These are phyloP conservation scores for Plutella xylostella DNA, from an alignment of 2,888 invertebrate species.

Conservation along the genomic window DNA sequence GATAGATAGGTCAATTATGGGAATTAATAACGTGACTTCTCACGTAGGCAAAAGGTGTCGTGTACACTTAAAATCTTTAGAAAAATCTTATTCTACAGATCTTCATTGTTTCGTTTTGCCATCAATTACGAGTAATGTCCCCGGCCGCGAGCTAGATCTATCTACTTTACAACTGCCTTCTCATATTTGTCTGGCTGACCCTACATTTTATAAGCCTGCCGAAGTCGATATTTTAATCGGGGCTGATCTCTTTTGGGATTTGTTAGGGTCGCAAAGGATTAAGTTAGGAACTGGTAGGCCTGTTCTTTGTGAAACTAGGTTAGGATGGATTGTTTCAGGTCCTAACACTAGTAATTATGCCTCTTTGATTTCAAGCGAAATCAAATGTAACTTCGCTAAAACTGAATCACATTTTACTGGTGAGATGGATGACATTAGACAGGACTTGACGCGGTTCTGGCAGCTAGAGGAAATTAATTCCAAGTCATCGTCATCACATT, in stretches of 20 bases:
- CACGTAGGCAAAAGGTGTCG: too few relatives aligned
- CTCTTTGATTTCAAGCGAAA: not conserved
- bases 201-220: not conserved
- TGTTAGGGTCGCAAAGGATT: not conserved
- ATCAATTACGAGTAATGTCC: not conserved
- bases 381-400: not conserved
- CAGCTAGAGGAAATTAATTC: not conserved
- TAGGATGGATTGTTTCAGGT: not conserved
- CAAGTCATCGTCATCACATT: not conserved
- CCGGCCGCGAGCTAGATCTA: not conserved
- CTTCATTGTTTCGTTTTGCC: not conserved
- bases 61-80: too few relatives aligned
- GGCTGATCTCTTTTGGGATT: not conserved
- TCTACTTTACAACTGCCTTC: not conserved
- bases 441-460: too few relatives aligned
- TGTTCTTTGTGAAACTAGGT: not conserved
- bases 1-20: too few relatives aligned
- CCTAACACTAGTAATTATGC: not conserved
- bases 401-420: not conserved
- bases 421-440: too few relatives aligned
- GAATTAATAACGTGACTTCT: too few relatives aligned
- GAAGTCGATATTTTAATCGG: not conserved
- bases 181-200: constrained; percentile 4
- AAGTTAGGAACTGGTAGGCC: not conserved
- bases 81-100: not conserved